Evolutionary conservation across 2,797 vertebrate species (phyloP).

Genomic region (Anguilla megastoma): DNA sequence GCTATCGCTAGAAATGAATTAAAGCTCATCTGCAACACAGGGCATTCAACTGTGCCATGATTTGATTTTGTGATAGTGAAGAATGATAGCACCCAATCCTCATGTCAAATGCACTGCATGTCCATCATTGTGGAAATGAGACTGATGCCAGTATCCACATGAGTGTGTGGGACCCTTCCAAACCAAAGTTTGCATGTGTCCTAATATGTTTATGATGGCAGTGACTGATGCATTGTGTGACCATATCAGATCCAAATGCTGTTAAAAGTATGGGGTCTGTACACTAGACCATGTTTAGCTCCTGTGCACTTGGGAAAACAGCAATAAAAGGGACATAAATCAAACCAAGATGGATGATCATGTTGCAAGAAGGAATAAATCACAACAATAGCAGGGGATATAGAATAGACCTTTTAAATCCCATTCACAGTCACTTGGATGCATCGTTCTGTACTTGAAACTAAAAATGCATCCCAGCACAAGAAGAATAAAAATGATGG

Average conservation of each 20-base stretch:
- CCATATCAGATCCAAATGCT: not conserved
- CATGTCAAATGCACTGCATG: not conserved
- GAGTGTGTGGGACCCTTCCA: not conserved
- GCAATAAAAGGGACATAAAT: not conserved
- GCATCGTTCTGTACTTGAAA: not conserved
- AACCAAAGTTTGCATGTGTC: not conserved
- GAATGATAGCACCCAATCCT: not conserved
- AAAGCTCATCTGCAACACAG: not conserved
- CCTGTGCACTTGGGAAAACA: not conserved
- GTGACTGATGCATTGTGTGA: not conserved
- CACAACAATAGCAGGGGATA: not conserved
- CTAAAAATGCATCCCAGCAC: not conserved
- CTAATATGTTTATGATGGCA: not conserved
- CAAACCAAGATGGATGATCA: not conserved
- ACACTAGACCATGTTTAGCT: not conserved
- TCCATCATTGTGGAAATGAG: not conserved
- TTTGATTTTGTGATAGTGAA: not conserved
- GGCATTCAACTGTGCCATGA: not conserved
- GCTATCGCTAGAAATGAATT: not conserved
- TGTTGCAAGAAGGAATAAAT: not conserved
- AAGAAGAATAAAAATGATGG: not conserved
- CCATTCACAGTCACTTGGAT: not conserved
- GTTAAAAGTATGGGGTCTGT: not conserved
- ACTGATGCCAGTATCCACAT: not conserved
- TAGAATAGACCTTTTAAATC: not conserved